Percentiles rank a stretch among this genome's conserved stretches.
Conservation (phyloP, 2,888 invertebrate genomes). For the Vannuccia rotundouncinata region DNA sequence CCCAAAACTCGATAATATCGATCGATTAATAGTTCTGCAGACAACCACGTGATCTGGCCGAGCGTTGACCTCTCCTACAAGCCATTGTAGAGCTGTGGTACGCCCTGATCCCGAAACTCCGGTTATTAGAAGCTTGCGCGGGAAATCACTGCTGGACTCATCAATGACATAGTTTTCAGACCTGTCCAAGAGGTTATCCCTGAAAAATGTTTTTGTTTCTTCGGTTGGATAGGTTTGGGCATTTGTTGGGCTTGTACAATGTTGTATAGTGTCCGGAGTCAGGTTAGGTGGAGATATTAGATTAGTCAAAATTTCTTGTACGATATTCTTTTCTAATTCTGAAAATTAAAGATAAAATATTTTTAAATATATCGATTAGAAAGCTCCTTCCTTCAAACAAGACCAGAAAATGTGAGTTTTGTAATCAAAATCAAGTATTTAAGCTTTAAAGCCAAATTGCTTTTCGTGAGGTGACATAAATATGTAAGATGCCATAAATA, state of each 20-base stretch:
- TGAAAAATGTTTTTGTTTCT: background rate
- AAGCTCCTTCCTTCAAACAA: no score
- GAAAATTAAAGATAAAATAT: background rate
- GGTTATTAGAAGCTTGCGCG: background rate
- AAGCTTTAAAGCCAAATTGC: no score
- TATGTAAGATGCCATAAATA: no score
- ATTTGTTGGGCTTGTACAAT: no score
- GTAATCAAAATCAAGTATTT: no score
- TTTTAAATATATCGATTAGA: no score
- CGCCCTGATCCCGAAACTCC: background rate
- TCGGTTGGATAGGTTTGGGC: background rate
- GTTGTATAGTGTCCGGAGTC: no score
- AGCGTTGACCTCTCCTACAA: background rate
- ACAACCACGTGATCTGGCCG: background rate
- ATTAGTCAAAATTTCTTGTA: background rate
- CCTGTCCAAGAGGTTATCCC: background rate
- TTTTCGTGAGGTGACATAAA: no score
- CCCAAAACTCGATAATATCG: background rate
- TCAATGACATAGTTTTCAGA: background rate
- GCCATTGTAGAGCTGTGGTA: background rate
- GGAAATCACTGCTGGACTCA: background rate
- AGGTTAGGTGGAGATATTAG: background rate
- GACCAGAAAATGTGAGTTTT: no score
- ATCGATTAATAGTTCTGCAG: background rate
- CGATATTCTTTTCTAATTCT: background rate